Conservation (phyloP, 2,113 vertebrate genomes). For the Sinocyclocheilus rhinocerous region DNA sequence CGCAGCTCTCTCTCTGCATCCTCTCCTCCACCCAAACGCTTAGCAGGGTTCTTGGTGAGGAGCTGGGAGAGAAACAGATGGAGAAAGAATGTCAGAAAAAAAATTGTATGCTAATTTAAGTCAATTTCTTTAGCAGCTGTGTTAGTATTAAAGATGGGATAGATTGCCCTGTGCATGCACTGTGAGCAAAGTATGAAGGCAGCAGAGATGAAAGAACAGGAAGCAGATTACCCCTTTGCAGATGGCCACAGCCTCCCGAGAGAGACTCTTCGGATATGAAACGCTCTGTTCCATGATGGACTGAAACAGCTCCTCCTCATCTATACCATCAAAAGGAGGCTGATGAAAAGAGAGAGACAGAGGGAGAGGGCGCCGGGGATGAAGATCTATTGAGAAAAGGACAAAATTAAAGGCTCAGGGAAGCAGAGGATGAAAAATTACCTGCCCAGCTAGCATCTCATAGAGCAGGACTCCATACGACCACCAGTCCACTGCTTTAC, state of each 20-base stretch:
- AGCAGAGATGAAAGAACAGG: constrained; percentile 10
- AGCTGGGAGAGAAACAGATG: constrained; percentile 71
- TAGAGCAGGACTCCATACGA: constrained; percentile 90
- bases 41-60: constrained; percentile 86
- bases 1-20: constrained; percentile 85
- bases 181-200: not conserved
- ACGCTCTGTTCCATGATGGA: constrained; percentile 91
- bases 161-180: not conserved
- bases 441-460: constrained; percentile 92
- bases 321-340: constrained; percentile 90
- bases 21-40: constrained; percentile 83
- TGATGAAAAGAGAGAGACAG: constrained; percentile 55
- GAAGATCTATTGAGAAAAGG: constrained; percentile 19
- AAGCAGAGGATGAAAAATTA: constrained; percentile 64
- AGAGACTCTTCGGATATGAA: constrained; percentile 86
- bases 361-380: not conserved
- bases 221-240: constrained; percentile 85
- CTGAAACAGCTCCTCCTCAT: constrained; percentile 91
- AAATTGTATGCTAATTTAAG: not conserved
- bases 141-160: not conserved
- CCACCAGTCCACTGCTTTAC: constrained; percentile 92
- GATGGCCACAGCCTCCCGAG: constrained; percentile 87
- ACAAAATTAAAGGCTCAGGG: constrained; percentile 50
- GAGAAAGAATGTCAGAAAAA: not conserved
- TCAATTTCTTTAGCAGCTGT: not conserved